A percentile compares a stretch with the other conserved stretches of the same genome.
phyloP scores from a whole-genome alignment of 2,888 invertebrate species.

The Drosophila diplacantha region DNA sequence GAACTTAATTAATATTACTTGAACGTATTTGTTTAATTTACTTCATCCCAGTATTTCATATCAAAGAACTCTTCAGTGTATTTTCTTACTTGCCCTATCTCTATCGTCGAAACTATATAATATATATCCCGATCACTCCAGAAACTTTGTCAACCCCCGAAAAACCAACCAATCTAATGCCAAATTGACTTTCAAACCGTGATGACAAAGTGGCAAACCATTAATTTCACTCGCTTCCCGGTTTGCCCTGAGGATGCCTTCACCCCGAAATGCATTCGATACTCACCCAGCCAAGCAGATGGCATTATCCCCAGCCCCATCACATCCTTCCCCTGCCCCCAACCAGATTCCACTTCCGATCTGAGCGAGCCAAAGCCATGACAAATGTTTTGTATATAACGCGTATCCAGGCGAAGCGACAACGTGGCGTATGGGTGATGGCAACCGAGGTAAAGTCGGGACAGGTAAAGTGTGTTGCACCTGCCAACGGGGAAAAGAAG shows the following conservation, averaged over 20 bases:
- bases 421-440: conserved; percentile 44
- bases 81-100: not conserved
- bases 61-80: not conserved
- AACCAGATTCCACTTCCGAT: conserved; percentile 12
- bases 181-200: conserved; percentile 19
- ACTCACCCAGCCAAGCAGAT: conserved; percentile 18
- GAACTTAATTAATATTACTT: not conserved
- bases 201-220: conserved; percentile 24
- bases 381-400: conserved; percentile 68
- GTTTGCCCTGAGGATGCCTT: not conserved
- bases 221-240: conserved; percentile 3
- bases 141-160: not conserved
- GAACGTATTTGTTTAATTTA: too few relatives aligned
- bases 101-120: too few relatives aligned
- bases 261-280: conserved; percentile 12
- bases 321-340: conserved; percentile 6
- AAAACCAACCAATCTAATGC: conserved; percentile 3
- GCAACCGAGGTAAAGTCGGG: conserved; percentile 39
- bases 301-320: conserved; percentile 9
- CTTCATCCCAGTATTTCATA: not conserved
- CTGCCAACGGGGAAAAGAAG: conserved; percentile 12
- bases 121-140: not conserved
- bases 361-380: conserved; percentile 56
- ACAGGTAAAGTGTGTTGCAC: conserved; percentile 65
- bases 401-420: conserved; percentile 60